Evolutionary conservation across 2,888 invertebrate species (phyloP).

Genomic region (Amiota communis): DNA sequence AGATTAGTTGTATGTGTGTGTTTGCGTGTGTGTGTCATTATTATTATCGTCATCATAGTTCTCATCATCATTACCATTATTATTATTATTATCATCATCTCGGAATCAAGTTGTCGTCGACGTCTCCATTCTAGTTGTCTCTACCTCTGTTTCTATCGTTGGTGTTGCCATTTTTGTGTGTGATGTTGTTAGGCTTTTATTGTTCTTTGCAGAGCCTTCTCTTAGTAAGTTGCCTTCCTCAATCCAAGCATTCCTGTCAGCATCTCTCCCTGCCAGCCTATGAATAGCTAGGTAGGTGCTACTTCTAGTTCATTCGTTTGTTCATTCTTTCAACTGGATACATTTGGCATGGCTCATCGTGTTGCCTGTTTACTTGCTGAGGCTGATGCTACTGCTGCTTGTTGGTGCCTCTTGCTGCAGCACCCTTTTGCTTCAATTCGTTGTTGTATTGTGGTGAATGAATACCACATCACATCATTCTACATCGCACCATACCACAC

Average conservation of each 20-base stretch:
- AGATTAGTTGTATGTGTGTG: background rate
- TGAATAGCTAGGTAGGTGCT: too few relatives aligned
- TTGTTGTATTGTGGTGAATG: background rate
- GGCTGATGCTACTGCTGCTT: background rate
- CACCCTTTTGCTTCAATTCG: too few relatives aligned
- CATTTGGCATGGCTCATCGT: background rate
- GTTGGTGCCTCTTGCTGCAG: background rate
- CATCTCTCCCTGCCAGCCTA: too few relatives aligned
- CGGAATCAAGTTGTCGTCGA: background rate
- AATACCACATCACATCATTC: too few relatives aligned
- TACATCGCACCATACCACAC: too few relatives aligned
- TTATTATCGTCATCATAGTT: background rate
- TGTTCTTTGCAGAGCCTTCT: constrained; percentile 12
- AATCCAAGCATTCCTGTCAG: background rate
- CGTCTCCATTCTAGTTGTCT: background rate
- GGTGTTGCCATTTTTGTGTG: background rate
- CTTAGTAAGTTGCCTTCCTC: constrained; percentile 44
- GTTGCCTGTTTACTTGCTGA: background rate
- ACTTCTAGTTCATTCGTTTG: background rate
- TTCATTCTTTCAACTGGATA: background rate
- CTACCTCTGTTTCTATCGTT: too few relatives aligned
- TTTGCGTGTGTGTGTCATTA: constrained; percentile 37
- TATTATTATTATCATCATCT: background rate
- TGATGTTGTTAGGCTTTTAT: constrained; percentile 31
- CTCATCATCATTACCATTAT: background rate